A percentile compares a stretch with the other conserved stretches of the same genome.
phyloP scores from a whole-genome alignment of 2,113 vertebrate genomes.

The Peromyscus californicus region DNA sequence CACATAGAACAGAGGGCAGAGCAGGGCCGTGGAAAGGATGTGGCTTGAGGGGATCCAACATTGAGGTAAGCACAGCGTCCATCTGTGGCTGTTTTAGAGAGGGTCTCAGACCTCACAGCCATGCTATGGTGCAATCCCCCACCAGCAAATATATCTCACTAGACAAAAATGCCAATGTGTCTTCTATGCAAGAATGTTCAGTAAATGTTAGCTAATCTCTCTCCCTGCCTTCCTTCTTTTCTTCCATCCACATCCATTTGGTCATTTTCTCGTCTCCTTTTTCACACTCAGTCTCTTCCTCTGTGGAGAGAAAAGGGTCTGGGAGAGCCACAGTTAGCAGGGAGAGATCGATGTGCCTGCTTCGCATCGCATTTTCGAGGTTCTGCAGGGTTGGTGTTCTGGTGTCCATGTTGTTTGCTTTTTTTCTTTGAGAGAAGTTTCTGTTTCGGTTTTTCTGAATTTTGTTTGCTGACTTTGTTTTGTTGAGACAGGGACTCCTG shows the following conservation, averaged over 20 bases:
- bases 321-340: neutral
- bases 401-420: neutral
- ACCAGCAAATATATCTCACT: neutral
- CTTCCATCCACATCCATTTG: neutral
- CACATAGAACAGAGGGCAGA: neutral
- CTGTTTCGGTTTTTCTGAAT: neutral
- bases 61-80: too few species aligned
- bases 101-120: neutral
- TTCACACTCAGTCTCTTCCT: neutral
- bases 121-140: neutral
- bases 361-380: neutral
- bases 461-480: neutral
- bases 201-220: too few species aligned
- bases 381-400: too few species aligned
- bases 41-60: accelerated
- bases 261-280: neutral
- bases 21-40: neutral
- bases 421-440: neutral
- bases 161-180: neutral
- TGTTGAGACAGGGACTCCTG: neutral
- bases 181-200: neutral
- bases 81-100: neutral
- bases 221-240: neutral
- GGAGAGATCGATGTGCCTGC: neutral
- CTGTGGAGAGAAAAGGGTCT: neutral